Evolutionary conservation across 2,888 invertebrate genomes (phyloP).

Genomic region (Trichogramma dendrolimi): DNA sequence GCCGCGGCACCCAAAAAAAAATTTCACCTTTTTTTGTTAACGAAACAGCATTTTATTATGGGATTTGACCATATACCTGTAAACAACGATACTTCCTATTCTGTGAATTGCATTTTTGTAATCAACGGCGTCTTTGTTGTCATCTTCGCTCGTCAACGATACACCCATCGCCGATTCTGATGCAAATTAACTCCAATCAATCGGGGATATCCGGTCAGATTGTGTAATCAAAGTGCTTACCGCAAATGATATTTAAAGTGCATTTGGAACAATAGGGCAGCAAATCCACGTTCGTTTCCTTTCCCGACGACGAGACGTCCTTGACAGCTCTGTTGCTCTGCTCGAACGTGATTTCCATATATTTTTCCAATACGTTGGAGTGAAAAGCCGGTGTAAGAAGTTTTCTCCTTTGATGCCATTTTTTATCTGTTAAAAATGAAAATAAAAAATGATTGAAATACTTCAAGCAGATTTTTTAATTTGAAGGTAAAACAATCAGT

Average conservation of each 20-base stretch:
- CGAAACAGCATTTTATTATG: neutral
- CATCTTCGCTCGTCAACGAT: neutral
- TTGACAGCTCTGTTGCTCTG: neutral
- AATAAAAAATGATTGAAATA: neutral
- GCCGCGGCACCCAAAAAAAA: no score
- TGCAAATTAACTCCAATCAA: neutral
- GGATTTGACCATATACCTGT: no score
- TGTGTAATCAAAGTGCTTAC: conserved; percentile 6
- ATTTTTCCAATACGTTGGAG: conserved; percentile 24
- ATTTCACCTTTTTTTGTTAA: no score
- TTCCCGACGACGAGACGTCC: neutral
- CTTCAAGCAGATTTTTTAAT: neutral
- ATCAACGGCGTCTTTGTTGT: neutral
- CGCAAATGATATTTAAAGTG: conserved; percentile 25
- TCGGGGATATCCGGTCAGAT: no score
- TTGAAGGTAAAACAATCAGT: neutral
- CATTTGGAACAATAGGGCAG: conserved; percentile 11
- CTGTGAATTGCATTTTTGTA: conserved; percentile 17
- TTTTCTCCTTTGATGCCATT: conserved; percentile 26
- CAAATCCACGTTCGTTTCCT: conserved; percentile 7
- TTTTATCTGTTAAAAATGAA: neutral
- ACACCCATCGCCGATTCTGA: conserved; percentile 26
- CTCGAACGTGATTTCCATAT: conserved; percentile 18
- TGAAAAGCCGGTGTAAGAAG: conserved; percentile 27
- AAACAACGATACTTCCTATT: conserved; percentile 8